These are phyloP conservation scores for Lithosia quadra DNA, from an alignment of 2,888 invertebrate species.

Conservation along the genomic window DNA sequence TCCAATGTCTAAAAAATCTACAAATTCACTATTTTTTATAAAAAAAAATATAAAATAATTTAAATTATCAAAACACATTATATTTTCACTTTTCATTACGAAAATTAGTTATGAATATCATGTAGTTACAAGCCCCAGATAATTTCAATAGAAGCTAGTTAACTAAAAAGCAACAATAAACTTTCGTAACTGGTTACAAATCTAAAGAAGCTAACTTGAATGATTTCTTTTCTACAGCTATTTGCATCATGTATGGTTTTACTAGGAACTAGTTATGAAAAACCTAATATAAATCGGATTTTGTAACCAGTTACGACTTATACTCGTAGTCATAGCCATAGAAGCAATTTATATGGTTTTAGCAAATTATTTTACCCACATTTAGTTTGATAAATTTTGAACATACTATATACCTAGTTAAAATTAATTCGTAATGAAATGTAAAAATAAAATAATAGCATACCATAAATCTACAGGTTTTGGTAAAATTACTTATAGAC, in stretches of 20 bases:
- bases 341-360: not conserved
- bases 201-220: not conserved
- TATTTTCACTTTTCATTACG: slow-evolving; percentile 6
- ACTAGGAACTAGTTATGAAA: not conserved
- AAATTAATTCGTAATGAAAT: slow-evolving; percentile 24
- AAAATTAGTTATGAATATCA: not conserved
- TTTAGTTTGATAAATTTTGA: not conserved
- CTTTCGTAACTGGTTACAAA: not conserved
- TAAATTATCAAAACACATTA: slow-evolving; percentile 15
- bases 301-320: not conserved
- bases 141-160: not conserved
- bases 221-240: not conserved
- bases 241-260: not conserved
- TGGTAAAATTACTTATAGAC: slow-evolving; percentile 17
- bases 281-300: not conserved
- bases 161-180: too few species aligned
- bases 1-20: slow-evolving; percentile 23
- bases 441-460: slow-evolving; percentile 31
- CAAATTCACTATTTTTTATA: slow-evolving; percentile 16
- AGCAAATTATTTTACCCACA: not conserved
- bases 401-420: too few species aligned
- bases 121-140: not conserved
- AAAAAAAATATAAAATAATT: slow-evolving; percentile 40
- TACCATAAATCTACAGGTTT: slow-evolving; percentile 26
- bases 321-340: not conserved